A percentile compares a stretch with the other conserved stretches of the same genome.
phyloP scores from a whole-genome alignment of 2,113 vertebrate genomes.

The Sialia sialis region DNA sequence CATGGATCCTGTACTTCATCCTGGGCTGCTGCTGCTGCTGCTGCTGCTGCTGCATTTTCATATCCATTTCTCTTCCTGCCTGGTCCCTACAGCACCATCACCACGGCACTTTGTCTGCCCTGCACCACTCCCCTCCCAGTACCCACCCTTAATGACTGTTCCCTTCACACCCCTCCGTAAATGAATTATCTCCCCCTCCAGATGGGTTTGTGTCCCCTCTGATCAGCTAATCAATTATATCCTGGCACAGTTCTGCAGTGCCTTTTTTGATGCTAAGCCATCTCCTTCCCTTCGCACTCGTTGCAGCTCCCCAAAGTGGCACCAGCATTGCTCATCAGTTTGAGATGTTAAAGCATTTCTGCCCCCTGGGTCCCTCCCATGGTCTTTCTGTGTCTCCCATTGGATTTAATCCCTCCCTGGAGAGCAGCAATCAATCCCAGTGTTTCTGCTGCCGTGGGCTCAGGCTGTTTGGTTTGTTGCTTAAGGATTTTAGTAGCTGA shows the following conservation, averaged over 20 bases:
- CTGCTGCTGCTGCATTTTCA: neutral
- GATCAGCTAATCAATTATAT: neutral
- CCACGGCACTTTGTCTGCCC: neutral
- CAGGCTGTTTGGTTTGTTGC: neutral
- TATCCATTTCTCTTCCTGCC: neutral
- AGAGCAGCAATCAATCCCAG: neutral
- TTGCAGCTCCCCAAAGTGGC: neutral
- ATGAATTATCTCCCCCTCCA: neutral
- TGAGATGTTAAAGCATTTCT: neutral
- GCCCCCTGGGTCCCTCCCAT: neutral
- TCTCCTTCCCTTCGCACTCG: fast-evolving
- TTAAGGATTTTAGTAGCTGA: neutral
- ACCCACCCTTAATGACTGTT: neutral
- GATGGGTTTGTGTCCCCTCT: neutral
- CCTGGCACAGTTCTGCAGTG: neutral
- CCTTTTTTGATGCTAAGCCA: neutral
- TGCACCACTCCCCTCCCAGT: fast-evolving
- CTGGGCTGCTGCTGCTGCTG: neutral
- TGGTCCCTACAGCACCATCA: neutral
- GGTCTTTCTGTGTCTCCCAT: neutral
- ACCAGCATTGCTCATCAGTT: fast-evolving
- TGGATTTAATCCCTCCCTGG: neutral
- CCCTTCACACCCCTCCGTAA: neutral
- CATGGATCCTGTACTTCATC: fast-evolving
- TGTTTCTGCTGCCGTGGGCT: neutral